phyloP scores from a whole-genome alignment of 2,888 invertebrate species.

The Amblyjoppa fuscipennis region DNA sequence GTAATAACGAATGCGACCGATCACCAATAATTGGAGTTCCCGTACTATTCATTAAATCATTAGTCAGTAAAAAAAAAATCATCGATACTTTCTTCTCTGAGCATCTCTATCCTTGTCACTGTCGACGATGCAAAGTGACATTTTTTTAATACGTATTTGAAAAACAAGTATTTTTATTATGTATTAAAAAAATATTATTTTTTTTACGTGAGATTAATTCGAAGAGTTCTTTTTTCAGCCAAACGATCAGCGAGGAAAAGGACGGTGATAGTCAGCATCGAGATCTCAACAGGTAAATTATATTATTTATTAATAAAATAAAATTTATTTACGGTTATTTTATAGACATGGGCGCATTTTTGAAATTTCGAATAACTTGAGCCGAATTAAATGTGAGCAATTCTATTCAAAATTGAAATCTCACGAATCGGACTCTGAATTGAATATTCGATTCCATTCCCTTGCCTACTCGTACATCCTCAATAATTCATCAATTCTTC shows the following conservation, averaged over 20 bases:
- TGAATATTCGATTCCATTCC: background rate
- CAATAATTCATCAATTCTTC: background rate
- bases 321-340: no score
- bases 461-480: no score
- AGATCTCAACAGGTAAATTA: constrained; percentile 86
- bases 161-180: constrained; percentile 33
- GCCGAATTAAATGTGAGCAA: no score
- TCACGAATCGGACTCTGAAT: background rate
- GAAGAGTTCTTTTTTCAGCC: constrained; percentile 85
- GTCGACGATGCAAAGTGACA: constrained; percentile 7
- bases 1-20: constrained; percentile 37
- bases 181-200: constrained; percentile 11
- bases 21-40: constrained; percentile 32
- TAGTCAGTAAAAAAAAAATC: constrained; percentile 5
- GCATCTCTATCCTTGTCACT: constrained; percentile 1
- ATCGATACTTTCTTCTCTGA: constrained; percentile 27
- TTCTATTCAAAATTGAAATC: background rate
- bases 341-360: background rate
- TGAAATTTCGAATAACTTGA: background rate
- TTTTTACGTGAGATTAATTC: constrained; percentile 60
- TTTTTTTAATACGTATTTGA: background rate
- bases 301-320: constrained; percentile 30
- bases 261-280: constrained; percentile 87
- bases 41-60: constrained; percentile 30
- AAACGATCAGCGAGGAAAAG: constrained; percentile 89